These are phyloP conservation scores for Oreohelix idahoensis DNA, from an alignment of 1,140 invertebrate genomes.

Conservation along the genomic window DNA sequence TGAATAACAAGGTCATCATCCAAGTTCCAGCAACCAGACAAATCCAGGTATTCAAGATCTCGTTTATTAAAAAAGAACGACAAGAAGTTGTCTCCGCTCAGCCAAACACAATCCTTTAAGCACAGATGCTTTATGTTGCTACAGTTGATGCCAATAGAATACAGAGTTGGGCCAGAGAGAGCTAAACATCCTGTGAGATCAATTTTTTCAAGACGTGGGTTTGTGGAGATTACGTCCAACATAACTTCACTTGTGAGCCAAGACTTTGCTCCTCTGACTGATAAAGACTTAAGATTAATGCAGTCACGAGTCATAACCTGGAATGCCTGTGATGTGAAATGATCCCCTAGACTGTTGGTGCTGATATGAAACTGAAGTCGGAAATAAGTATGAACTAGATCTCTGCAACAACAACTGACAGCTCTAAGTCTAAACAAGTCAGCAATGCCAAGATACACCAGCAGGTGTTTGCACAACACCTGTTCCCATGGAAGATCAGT, in stretches of 20 bases:
- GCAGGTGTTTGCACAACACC: slow-evolving; percentile 57
- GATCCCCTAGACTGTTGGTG: slow-evolving; percentile 47
- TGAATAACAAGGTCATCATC: slow-evolving; percentile 65
- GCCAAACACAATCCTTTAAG: slow-evolving; percentile 70
- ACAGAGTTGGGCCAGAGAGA: slow-evolving; percentile 60
- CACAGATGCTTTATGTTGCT: slow-evolving; percentile 53
- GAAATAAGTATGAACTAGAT: slow-evolving; percentile 58
- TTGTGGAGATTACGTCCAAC: slow-evolving; percentile 60
- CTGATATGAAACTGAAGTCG: slow-evolving; percentile 50
- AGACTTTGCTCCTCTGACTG: slow-evolving; percentile 66
- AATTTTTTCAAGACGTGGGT: slow-evolving; percentile 56
- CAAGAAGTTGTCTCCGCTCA: slow-evolving; percentile 62
- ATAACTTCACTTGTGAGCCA: slow-evolving; percentile 68
- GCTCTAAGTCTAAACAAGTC: slow-evolving; percentile 56
- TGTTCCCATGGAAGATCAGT: slow-evolving; percentile 66
- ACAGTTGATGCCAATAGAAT: slow-evolving; percentile 61
- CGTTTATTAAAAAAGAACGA: slow-evolving; percentile 58
- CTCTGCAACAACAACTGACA: slow-evolving; percentile 46
- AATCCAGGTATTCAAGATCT: slow-evolving; percentile 64
- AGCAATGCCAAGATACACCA: slow-evolving; percentile 52
- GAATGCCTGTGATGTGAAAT: slow-evolving; percentile 55
- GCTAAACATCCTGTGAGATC: slow-evolving; percentile 67
- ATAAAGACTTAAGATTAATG: slow-evolving; percentile 51
- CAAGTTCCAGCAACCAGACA: slow-evolving; percentile 72
- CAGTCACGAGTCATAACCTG: slow-evolving; percentile 55